phyloP scores from a whole-genome alignment of 2,113 vertebrate genomes.

The Crotalus horridus region DNA sequence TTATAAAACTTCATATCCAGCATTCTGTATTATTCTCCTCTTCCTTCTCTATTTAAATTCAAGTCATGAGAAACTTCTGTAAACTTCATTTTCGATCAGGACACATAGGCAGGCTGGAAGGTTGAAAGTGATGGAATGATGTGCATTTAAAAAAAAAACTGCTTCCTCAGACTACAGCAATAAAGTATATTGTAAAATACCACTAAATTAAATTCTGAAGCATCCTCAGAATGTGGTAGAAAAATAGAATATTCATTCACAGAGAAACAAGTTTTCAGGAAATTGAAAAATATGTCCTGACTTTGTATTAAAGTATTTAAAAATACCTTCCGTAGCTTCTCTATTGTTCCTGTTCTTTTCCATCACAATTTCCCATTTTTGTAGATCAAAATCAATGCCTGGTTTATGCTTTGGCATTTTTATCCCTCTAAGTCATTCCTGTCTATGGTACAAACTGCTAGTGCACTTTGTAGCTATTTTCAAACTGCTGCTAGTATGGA shows the following conservation, averaged over 20 bases:
- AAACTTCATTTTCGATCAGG: not conserved
- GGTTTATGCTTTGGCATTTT: conserved; percentile 53
- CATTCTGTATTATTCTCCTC: not conserved
- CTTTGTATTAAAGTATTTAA: not conserved
- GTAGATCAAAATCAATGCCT: conserved; percentile 49
- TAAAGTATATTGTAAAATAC: not conserved
- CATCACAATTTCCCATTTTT: conserved; percentile 24
- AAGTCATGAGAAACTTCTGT: not conserved
- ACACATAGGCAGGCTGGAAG: not conserved
- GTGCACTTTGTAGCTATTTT: conserved; percentile 23
- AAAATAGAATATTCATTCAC: not conserved
- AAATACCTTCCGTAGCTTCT: not conserved
- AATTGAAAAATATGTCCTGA: not conserved
- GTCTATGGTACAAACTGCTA: conserved; percentile 23
- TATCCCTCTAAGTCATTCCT: conserved; percentile 31
- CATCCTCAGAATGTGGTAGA: not conserved
- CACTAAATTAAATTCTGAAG: not conserved
- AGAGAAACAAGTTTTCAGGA: not conserved
- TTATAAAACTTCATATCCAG: not conserved
- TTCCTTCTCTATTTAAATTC: not conserved
- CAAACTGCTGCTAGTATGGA: conserved; percentile 22
- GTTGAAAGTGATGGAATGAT: not conserved
- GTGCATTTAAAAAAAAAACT: not conserved
- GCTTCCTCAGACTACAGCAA: not conserved
- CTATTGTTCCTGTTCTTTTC: conserved; percentile 43